Evolutionary conservation across 2,888 invertebrate genomes (phyloP), one percentile per base, ranked within the genome.

Genomic region (Halictus quadricinctus): DNA sequence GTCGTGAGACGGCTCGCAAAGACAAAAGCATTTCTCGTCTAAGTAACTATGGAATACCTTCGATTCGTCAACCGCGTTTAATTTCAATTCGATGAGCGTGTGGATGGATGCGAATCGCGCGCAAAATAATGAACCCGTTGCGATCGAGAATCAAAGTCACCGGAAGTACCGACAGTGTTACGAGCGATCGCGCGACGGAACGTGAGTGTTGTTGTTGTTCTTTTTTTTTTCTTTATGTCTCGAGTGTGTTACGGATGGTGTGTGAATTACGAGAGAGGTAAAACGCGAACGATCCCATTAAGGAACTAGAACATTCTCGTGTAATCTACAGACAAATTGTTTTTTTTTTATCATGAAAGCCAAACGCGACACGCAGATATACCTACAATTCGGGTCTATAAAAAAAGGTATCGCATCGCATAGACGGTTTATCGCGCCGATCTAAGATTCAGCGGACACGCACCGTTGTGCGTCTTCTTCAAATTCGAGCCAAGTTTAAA

Each of bases 281-380:
- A 87, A 87, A 88, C 36, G 88, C 88, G 86, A 87, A 86, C 79
- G 83, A 87, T 82, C 77, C 79, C 43, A 79, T 87, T 77, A 80
- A 58, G 77, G 85, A 85, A 82, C 85, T 58, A 58, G 58, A 87
- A 81, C 85, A 82, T 81, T 70, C 82, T 86, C 82, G 84, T 84
- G 87, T 89, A 90, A 87, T 90, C 90, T 90, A 90, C 90, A 70
- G 88, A 90, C 81, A 90, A 58, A 89, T 80, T 84, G 80, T 80
- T 89, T 36, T 36, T 36, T 36, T 36, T 36, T 88, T 84, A 84
- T 81, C 83, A 76, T 86, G 84, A 81, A 90, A 90, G 88, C 85
- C 87, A 80, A 86, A 87, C 85, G 83, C 76, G 79, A 88, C 79
- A 81, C 84, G 84, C 88, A 89, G 84, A 89, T 78, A 89, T 78